These are phyloP conservation scores for Lordiphosa stackelbergi DNA, from an alignment of 1,140 invertebrate species.

Conservation along the genomic window DNA sequence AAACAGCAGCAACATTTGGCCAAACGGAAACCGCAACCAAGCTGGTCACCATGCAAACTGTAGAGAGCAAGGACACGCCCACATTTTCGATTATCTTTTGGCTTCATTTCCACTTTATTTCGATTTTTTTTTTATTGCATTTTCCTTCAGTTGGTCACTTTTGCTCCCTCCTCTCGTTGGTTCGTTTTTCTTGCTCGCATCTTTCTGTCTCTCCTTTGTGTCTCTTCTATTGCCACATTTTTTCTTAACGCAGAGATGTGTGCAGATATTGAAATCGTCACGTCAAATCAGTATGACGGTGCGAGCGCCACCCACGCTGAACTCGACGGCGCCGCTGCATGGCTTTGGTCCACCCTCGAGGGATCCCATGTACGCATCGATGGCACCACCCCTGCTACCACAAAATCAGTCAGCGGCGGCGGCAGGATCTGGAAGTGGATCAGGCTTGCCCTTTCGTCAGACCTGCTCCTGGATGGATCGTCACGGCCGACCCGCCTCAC, in stretches of 20 bases:
- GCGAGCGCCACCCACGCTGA: slow-evolving; percentile 81
- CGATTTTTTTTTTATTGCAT: slow-evolving; percentile 13
- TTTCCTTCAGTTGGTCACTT: slow-evolving; percentile 32
- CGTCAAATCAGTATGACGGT: slow-evolving; percentile 92
- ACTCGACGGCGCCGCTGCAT: slow-evolving; percentile 76
- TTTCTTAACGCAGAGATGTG: slow-evolving; percentile 78
- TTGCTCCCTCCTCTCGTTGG: slow-evolving; percentile 40
- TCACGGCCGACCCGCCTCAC: slow-evolving; percentile 90
- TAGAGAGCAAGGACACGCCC: slow-evolving; percentile 16
- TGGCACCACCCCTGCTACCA: slow-evolving; percentile 71
- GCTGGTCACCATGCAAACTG: background rate
- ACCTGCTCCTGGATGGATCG: slow-evolving; percentile 95
- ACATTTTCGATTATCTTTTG: slow-evolving; percentile 22
- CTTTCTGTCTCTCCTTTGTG: slow-evolving; percentile 71
- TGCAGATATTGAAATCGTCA: slow-evolving; percentile 92
- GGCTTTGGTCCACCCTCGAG: slow-evolving; percentile 77
- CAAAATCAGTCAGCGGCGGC: slow-evolving; percentile 55
- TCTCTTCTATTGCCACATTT: slow-evolving; percentile 78
- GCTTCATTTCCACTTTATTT: slow-evolving; percentile 21
- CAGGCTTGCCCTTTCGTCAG: slow-evolving; percentile 82
- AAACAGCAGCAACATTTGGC: slow-evolving; percentile 31
- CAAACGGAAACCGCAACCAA: slow-evolving; percentile 28
- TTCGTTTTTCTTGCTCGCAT: slow-evolving; percentile 61
- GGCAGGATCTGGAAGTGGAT: slow-evolving; percentile 76
- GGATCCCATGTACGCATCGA: slow-evolving; percentile 77